Conservation (phyloP, 2,113 vertebrate genomes). For the Petroica traversi region DNA sequence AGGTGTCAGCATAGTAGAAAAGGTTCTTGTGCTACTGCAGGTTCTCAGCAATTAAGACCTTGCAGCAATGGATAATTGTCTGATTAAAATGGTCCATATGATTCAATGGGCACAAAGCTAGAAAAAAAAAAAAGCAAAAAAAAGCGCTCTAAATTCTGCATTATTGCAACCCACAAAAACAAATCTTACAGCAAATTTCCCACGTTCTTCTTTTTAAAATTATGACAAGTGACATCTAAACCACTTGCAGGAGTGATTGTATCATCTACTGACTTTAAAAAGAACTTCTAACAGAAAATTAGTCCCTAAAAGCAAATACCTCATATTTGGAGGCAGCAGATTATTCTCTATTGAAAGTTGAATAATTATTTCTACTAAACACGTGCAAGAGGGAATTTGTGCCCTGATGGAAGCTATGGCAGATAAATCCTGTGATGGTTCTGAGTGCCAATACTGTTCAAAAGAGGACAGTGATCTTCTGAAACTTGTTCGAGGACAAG, state of each 20-base stretch:
- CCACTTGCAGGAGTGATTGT: not conserved
- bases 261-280: not conserved
- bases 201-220: not conserved
- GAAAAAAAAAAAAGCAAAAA: not conserved
- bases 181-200: not conserved
- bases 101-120: not conserved
- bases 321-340: not conserved
- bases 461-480: not conserved
- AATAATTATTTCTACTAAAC: not conserved
- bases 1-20: not conserved
- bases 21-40: not conserved
- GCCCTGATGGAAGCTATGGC: not conserved
- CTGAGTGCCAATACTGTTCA: not conserved
- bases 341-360: not conserved
- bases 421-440: not conserved
- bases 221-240: not conserved
- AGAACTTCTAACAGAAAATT: not conserved
- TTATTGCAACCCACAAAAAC: not conserved
- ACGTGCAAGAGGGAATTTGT: not conserved
- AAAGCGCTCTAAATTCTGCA: not conserved
- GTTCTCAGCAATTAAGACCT: not conserved
- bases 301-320: not conserved
- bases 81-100: not conserved
- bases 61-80: not conserved
- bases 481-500: constrained; percentile 7